Evolutionary conservation across 2,888 invertebrate species (phyloP), one percentile per base, ranked within the genome.

Genomic region (Folsomia candida): DNA sequence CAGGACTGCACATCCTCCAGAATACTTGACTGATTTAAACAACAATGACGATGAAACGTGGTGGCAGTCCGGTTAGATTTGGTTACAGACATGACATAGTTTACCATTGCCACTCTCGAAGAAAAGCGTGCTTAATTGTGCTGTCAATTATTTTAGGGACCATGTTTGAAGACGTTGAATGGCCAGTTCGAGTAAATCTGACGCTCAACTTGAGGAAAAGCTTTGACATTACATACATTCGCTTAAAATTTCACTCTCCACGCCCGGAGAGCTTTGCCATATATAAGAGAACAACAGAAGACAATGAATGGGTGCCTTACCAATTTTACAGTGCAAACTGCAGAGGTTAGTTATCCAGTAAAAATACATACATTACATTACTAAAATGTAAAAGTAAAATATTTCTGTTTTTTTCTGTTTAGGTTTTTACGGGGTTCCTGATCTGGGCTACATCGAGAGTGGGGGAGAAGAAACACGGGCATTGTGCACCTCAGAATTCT

Each of bases 61-160:
- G 94, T 97, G 97, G 97, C 96, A 97, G 83, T 96, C 96, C 0
- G n/a, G n/a, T n/a, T n/a, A n/a, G n/a, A n/a, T n/a, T n/a, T n/a
- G n/a, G n/a, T n/a, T n/a, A n/a, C n/a, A n/a, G n/a, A n/a, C n/a
- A n/a, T n/a, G n/a, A n/a, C n/a, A n/a, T n/a, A n/a, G n/a, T n/a
- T n/a, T n/a, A n/a, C n/a, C n/a, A n/a, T n/a, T n/a, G n/a, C n/a
- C n/a, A n/a, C n/a, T n/a, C n/a, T n/a, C n/a, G n/a, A n/a, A n/a
- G n/a, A n/a, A n/a, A n/a, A n/a, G n/a, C n/a, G n/a, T n/a, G n/a
- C n/a, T n/a, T n/a, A n/a, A n/a, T n/a, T n/a, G n/a, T n/a, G n/a
- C n/a, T n/a, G n/a, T n/a, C n/a, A n/a, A n/a, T n/a, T n/a, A n/a
- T n/a, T n/a, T n/a, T n/a, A n/a, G 96, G 97, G 83, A 98, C 99